Evolutionary conservation across 2,888 invertebrate species (phyloP).

Genomic region (Copidosoma aretas): DNA sequence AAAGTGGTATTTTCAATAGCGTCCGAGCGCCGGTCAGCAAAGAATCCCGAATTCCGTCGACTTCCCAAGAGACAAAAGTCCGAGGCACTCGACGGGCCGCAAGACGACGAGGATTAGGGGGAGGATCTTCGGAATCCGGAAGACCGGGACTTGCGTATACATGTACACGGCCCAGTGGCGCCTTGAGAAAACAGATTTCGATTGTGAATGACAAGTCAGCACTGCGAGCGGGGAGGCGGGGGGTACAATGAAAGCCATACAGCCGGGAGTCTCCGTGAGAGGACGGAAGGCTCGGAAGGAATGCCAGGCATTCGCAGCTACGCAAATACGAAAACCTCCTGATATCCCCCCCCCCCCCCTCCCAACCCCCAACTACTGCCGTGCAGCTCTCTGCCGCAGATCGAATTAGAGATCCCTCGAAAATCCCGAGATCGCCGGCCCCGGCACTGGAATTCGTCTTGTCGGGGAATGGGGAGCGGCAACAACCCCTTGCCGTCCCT

Average conservation of each 20-base stretch:
- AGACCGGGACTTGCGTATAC: no score
- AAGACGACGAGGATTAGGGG: slow-evolving; percentile 4
- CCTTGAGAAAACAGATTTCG: slow-evolving; percentile 58
- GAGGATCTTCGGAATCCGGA: slow-evolving; percentile 57
- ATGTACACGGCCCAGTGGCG: slow-evolving; percentile 47
- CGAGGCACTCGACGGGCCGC: slow-evolving; percentile 24
- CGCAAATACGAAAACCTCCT: slow-evolving; percentile 54
- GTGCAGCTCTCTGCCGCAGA: slow-evolving; percentile 29
- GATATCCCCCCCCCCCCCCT: slow-evolving; percentile 51
- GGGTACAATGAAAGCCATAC: not conserved
- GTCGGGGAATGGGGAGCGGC: not conserved
- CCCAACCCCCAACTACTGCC: no score
- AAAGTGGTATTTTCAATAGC: slow-evolving; percentile 62
- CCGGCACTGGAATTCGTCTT: slow-evolving; percentile 30
- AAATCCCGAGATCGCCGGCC: slow-evolving; percentile 26
- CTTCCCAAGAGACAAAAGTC: slow-evolving; percentile 53
- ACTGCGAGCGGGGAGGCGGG: slow-evolving; percentile 15
- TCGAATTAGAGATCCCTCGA: slow-evolving; percentile 49
- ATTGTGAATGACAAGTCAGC: slow-evolving; percentile 57
- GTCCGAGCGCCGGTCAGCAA: slow-evolving; percentile 44
- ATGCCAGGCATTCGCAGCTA: slow-evolving; percentile 56
- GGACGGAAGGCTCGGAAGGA: slow-evolving; percentile 43
- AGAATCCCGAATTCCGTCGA: slow-evolving; percentile 34
- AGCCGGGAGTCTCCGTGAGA: slow-evolving; percentile 11
- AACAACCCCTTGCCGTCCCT: not conserved